phyloP scores from a whole-genome alignment of 2,888 invertebrate genomes.

The Melipona bicolor region DNA sequence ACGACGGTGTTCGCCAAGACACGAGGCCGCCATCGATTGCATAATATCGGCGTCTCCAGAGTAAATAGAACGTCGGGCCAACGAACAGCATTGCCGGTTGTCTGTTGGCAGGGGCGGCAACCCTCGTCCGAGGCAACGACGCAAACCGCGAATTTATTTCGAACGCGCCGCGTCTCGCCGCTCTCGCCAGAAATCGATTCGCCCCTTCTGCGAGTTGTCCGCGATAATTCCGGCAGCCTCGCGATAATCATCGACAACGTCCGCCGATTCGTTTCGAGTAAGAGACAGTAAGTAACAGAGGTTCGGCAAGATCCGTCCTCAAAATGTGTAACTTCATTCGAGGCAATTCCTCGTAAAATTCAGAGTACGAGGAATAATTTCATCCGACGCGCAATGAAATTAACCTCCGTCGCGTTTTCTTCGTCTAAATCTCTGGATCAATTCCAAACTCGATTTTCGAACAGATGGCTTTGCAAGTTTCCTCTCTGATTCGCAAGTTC shows the following conservation, averaged over 20 bases:
- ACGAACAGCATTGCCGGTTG: slow-evolving; percentile 29
- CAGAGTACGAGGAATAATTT: no score
- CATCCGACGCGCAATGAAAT: no score
- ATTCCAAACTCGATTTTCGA: no score
- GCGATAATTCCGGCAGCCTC: slow-evolving; percentile 8
- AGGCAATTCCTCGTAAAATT: no score
- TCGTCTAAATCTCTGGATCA: no score
- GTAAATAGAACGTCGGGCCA: slow-evolving; percentile 78
- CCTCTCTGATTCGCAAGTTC: no score
- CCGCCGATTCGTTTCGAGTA: neutral
- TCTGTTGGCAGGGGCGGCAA: slow-evolving; percentile 26
- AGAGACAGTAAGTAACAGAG: no score
- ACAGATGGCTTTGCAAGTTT: no score
- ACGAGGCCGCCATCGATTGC: slow-evolving; percentile 71
- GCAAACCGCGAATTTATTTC: slow-evolving; percentile 75
- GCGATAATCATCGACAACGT: slow-evolving; percentile 12
- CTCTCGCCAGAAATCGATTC: slow-evolving; percentile 63
- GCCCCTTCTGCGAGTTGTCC: slow-evolving; percentile 28
- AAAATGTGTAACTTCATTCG: no score
- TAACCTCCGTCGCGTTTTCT: no score
- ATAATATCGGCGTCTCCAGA: slow-evolving; percentile 79
- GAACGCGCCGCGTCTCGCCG: slow-evolving; percentile 6
- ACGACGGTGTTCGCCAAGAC: slow-evolving; percentile 37
- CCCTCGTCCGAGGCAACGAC: slow-evolving; percentile 52
- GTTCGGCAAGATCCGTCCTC: no score